Evolutionary conservation across 1,140 invertebrate genomes (phyloP).

Genomic region (Drosophila persimilis): DNA sequence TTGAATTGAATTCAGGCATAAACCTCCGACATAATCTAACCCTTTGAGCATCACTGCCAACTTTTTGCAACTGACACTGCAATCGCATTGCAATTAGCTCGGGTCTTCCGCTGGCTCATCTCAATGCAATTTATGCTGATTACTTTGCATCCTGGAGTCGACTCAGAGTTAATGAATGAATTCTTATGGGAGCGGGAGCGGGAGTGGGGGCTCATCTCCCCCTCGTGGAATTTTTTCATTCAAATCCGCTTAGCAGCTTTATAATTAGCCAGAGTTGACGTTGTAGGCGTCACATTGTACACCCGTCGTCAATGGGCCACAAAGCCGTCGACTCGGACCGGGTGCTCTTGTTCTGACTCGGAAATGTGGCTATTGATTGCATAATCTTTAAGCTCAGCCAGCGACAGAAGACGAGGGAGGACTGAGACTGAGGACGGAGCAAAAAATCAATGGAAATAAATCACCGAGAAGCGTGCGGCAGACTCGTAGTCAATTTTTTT

Average conservation of each 20-base stretch:
- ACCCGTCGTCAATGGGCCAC: slow-evolving; percentile 21
- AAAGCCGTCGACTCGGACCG: slow-evolving; percentile 22
- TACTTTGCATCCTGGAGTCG: slow-evolving; percentile 46
- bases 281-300: slow-evolving; percentile 42
- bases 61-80: slow-evolving; percentile 1
- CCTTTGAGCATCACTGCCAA: slow-evolving; percentile 16
- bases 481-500: slow-evolving; percentile 44
- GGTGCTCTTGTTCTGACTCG: slow-evolving; percentile 25
- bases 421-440: slow-evolving; percentile 3
- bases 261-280: slow-evolving; percentile 59
- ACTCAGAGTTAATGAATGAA: slow-evolving; percentile 35
- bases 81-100: slow-evolving; percentile 24
- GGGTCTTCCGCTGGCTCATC: slow-evolving; percentile 5
- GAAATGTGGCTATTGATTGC: slow-evolving; percentile 49
- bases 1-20: slow-evolving; percentile 21
- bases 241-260: slow-evolving; percentile 75
- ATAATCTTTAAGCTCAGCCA: slow-evolving; percentile 64
- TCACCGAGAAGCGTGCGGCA: slow-evolving; percentile 48
- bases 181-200: neutral
- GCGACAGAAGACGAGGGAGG: slow-evolving; percentile 29
- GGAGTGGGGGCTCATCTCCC: neutral
- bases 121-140: slow-evolving; percentile 51
- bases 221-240: slow-evolving; percentile 7
- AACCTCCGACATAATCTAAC: slow-evolving; percentile 11
- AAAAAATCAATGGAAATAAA: slow-evolving; percentile 66